phyloP scores from a whole-genome alignment of 53 echinoderm and acorn worm species.

The Actinopyga echinites region DNA sequence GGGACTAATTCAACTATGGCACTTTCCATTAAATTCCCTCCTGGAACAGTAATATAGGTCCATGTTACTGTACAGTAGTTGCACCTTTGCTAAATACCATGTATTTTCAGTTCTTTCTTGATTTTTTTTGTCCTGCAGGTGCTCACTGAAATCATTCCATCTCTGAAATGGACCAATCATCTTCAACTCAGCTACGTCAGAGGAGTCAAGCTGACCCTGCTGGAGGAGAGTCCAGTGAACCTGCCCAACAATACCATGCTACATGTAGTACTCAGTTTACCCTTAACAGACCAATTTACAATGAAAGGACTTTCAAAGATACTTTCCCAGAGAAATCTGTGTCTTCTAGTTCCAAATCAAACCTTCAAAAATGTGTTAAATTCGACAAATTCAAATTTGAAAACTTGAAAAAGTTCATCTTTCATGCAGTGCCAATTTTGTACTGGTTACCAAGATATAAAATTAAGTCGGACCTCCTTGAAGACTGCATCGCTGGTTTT shows the following conservation, averaged over 20 bases:
- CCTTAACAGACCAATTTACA: constrained; percentile 24
- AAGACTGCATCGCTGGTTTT: constrained; percentile 70
- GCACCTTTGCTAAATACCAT: no score
- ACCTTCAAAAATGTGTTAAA: neutral
- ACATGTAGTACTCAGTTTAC: neutral
- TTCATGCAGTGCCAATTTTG: constrained; percentile 61
- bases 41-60: no score
- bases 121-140: no score
- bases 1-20: no score
- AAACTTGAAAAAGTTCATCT: constrained; percentile 39
- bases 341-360: neutral
- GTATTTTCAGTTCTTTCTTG: no score
- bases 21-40: no score
- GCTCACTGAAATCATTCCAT: no score
- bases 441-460: constrained; percentile 84
- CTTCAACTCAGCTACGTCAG: no score
- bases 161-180: no score
- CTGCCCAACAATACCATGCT: neutral
- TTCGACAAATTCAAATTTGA: neutral
- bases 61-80: no score
- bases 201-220: no score
- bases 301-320: constrained; percentile 22
- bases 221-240: neutral
- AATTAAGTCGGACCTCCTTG: constrained; percentile 41
- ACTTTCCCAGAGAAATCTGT: neutral